Percentiles rank a stretch among this genome's conserved stretches.
Evolutionary conservation across 2,797 vertebrate species (phyloP).

Genomic region (Leptodactylus fallax): DNA sequence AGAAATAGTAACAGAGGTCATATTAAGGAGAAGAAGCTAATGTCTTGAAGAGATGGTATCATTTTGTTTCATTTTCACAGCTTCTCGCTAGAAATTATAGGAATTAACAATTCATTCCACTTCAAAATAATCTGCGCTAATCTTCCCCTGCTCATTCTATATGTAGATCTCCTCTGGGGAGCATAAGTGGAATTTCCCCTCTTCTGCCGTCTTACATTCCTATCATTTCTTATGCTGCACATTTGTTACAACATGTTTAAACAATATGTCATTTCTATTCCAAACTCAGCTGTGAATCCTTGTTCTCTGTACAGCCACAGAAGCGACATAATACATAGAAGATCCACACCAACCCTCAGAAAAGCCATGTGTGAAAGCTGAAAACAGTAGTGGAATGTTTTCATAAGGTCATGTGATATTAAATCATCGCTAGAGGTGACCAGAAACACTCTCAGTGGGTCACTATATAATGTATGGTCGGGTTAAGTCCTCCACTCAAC

Average conservation of each 20-base stretch:
- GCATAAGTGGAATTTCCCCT: slow-evolving; percentile 55
- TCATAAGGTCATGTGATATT: neutral
- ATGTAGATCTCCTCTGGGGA: slow-evolving; percentile 38
- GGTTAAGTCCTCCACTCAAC: too few relatives aligned
- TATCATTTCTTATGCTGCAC: slow-evolving; percentile 55
- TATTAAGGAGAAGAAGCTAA: neutral
- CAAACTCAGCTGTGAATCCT: slow-evolving; percentile 35
- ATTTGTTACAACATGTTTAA: slow-evolving; percentile 63
- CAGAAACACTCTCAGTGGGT: too few relatives aligned
- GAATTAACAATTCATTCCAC: slow-evolving; percentile 13
- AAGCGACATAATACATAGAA: neutral
- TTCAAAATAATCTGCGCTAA: slow-evolving; percentile 32
- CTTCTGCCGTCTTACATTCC: slow-evolving; percentile 57
- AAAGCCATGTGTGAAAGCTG: neutral
- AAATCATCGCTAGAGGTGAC: neutral
- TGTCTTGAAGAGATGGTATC: slow-evolving; percentile 6
- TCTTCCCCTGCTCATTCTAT: slow-evolving; percentile 32
- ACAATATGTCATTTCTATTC: slow-evolving; percentile 60
- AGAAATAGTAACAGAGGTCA: neutral
- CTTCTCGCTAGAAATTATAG: neutral
- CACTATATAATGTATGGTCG: neutral
- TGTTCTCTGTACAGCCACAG: neutral
- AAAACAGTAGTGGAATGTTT: neutral
- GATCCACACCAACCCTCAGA: neutral
- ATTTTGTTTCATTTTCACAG: slow-evolving; percentile 10